Evolutionary conservation across 2,113 vertebrate genomes (phyloP).

Genomic region (Odontesthes bonariensis): DNA sequence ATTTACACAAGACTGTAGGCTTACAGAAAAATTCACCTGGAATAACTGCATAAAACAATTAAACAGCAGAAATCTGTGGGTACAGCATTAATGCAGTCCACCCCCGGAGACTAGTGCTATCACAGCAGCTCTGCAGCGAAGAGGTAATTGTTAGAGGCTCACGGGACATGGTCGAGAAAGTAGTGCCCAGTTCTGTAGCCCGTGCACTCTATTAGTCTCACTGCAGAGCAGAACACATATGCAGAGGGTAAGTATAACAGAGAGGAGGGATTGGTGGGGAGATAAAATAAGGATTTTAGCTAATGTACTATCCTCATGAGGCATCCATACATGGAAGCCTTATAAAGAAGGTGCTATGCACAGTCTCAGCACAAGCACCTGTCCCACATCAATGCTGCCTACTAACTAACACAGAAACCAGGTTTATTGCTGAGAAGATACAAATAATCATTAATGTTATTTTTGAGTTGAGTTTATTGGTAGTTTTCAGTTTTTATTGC

Average conservation of each 20-base stretch:
- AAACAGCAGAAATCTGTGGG: constrained; percentile 38
- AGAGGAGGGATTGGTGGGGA: too few relatives aligned
- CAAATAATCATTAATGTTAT: constrained; percentile 26
- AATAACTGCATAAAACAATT: constrained; percentile 19
- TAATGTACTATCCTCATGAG: too few relatives aligned
- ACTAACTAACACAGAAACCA: too few relatives aligned
- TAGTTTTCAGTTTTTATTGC: constrained; percentile 22
- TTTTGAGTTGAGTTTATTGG: constrained; percentile 27
- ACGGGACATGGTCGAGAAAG: constrained; percentile 8
- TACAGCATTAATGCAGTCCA: constrained; percentile 22
- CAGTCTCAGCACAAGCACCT: not conserved
- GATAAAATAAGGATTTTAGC: too few relatives aligned
- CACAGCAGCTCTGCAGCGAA: constrained; percentile 23
- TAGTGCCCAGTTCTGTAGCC: constrained; percentile 4
- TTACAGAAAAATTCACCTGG: constrained; percentile 31
- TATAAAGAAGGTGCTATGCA: too few relatives aligned
- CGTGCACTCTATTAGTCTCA: not conserved
- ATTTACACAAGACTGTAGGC: constrained; percentile 8
- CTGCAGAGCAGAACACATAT: not conserved
- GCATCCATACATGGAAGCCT: too few relatives aligned
- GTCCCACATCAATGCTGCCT: constrained; percentile 21
- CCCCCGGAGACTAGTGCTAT: constrained; percentile 28
- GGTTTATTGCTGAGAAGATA: constrained; percentile 1
- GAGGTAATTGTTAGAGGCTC: constrained; percentile 32
- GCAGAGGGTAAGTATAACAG: too few relatives aligned